Conservation (phyloP, 2,797 vertebrate genomes). For the Rhinogobio ventralis region DNA sequence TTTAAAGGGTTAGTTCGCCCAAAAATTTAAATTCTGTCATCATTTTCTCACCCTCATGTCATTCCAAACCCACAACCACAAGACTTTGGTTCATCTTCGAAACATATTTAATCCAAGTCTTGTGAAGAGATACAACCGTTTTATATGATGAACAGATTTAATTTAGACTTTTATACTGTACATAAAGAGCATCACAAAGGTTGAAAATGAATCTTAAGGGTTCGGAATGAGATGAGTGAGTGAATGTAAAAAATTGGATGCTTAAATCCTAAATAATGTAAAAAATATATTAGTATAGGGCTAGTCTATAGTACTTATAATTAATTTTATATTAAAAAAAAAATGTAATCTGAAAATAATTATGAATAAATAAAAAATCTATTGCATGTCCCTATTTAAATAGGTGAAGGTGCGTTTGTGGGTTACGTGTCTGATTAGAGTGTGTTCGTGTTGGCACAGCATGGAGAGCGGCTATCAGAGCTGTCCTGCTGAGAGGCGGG, state of each 20-base stretch:
- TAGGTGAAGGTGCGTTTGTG: constrained; percentile 19
- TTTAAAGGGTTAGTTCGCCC: neutral
- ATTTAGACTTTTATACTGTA: neutral
- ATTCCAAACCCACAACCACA: neutral
- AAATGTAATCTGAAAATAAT: neutral
- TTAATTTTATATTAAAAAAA: neutral
- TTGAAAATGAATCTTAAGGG: too few relatives aligned
- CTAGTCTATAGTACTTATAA: neutral
- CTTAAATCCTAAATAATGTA: neutral
- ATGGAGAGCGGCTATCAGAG: constrained; percentile 29
- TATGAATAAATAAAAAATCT: neutral
- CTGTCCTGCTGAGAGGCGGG: constrained; percentile 45
- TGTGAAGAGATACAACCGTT: neutral
- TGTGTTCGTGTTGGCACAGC: constrained; percentile 40
- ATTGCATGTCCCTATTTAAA: neutral
- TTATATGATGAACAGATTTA: neutral
- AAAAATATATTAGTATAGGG: neutral
- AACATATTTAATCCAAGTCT: neutral
- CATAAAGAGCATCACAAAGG: neutral
- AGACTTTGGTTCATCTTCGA: neutral
- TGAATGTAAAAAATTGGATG: neutral
- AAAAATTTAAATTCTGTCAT: neutral
- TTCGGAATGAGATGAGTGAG: neutral
- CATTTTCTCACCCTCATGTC: neutral
- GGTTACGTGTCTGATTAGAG: constrained; percentile 38